These are phyloP conservation scores for Lepisosteus oculatus DNA, from an alignment of 2,113 vertebrate species.

Conservation along the genomic window DNA sequence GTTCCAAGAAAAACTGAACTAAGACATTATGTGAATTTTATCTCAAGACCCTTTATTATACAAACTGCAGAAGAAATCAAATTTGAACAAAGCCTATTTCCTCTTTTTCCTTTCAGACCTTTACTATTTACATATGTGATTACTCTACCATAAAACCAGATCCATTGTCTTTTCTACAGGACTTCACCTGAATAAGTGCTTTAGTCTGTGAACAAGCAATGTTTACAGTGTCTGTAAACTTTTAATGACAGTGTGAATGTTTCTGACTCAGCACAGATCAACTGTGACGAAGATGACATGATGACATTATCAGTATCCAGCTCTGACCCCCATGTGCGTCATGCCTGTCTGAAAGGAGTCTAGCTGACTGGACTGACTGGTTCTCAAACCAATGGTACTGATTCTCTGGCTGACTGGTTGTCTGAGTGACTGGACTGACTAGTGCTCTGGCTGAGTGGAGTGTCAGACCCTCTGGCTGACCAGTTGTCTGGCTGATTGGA, in stretches of 20 bases:
- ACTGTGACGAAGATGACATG: not conserved
- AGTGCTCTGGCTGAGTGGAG: too few relatives aligned
- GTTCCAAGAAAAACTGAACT: slow-evolving; percentile 33
- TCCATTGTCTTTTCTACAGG: slow-evolving; percentile 15
- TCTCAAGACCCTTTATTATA: slow-evolving; percentile 12
- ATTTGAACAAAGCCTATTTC: slow-evolving; percentile 1
- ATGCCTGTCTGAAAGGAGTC: not conserved
- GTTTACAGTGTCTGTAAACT: not conserved
- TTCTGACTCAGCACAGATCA: slow-evolving; percentile 3
- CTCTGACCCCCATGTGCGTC: slow-evolving; percentile 16
- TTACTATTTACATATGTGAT: slow-evolving; percentile 9
- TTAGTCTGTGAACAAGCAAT: slow-evolving; percentile 13
- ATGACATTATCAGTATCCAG: slow-evolving; percentile 35
- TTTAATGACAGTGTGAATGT: slow-evolving; percentile 9
- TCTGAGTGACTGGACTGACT: too few relatives aligned
- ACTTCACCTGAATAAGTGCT: slow-evolving; percentile 18
- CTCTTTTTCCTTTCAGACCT: not conserved
- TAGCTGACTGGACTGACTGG: not conserved
- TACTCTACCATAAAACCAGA: slow-evolving; percentile 9
- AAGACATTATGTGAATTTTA: slow-evolving; percentile 17
- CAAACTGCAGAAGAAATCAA: slow-evolving; percentile 10
- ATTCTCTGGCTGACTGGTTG: too few relatives aligned
- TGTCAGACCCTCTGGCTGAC: too few relatives aligned
- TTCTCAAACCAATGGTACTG: not conserved
- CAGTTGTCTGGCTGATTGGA: not conserved